Evolutionary conservation across 1,140 invertebrate species (phyloP).

Genomic region (Bombyx mandarina): DNA sequence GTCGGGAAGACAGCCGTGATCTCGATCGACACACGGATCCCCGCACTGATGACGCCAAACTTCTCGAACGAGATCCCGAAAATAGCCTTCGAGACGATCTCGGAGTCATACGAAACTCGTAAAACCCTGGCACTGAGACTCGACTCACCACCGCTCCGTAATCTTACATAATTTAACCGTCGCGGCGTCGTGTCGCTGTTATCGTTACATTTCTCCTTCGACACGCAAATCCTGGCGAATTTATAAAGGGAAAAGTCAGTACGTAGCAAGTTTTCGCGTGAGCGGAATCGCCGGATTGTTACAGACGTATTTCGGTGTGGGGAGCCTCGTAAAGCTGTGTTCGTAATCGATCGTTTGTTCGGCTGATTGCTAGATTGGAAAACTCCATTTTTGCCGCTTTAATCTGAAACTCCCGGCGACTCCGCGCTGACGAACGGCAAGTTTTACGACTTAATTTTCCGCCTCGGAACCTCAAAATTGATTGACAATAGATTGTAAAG

Average conservation of each 20-base stretch:
- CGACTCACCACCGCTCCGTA: slow-evolving; percentile 26
- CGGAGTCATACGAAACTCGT: slow-evolving; percentile 53
- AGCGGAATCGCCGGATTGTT: slow-evolving; percentile 37
- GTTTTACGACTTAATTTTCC: slow-evolving; percentile 11
- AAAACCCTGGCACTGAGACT: slow-evolving; percentile 45
- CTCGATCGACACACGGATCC: neutral
- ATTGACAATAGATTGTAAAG: slow-evolving; percentile 14
- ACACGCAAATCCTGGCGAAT: slow-evolving; percentile 45
- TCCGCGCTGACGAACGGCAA: slow-evolving; percentile 2
- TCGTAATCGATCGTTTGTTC: slow-evolving; percentile 57
- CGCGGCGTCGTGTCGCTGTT: slow-evolving; percentile 23
- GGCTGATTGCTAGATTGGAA: slow-evolving; percentile 54
- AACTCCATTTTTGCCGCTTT: slow-evolving; percentile 33
- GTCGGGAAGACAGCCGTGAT: neutral
- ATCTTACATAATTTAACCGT: slow-evolving; percentile 49
- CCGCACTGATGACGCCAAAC: too few relatives aligned
- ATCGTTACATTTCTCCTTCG: slow-evolving; percentile 50
- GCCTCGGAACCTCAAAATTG: slow-evolving; percentile 6
- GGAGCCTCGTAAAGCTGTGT: slow-evolving; percentile 38
- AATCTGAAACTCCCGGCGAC: slow-evolving; percentile 8
- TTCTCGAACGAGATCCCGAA: slow-evolving; percentile 27
- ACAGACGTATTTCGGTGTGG: slow-evolving; percentile 28
- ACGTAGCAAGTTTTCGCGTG: slow-evolving; percentile 38
- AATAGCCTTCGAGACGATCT: slow-evolving; percentile 44
- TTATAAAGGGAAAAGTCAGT: slow-evolving; percentile 40